A percentile compares a stretch with the other conserved stretches of the same genome.
Evolutionary conservation across 1,140 invertebrate species (phyloP).

Genomic region (fruit fly (Drosophila melanogaster)): DNA sequence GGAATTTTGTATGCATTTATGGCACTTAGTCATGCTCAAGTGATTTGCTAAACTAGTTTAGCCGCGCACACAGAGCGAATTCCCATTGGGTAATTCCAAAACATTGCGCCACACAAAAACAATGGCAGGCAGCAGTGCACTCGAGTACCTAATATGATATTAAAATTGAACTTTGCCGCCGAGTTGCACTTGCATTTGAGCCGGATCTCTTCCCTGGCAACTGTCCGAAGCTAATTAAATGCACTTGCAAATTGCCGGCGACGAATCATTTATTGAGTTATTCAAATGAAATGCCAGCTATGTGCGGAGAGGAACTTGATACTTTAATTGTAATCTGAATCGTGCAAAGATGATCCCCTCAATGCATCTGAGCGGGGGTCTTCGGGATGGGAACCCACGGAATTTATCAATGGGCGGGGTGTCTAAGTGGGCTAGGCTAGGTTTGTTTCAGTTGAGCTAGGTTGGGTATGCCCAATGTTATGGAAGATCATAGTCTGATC

Average conservation of each 20-base stretch:
- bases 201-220: constrained; percentile 63
- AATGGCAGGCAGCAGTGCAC: constrained; percentile 49
- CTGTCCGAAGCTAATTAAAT: constrained; percentile 58
- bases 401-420: constrained; percentile 37
- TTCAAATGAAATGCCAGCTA: constrained; percentile 75
- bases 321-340: constrained; percentile 63
- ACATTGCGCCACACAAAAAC: constrained; percentile 51
- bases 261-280: constrained; percentile 73
- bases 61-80: constrained; percentile 37
- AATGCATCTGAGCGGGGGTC: not conserved
- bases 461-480: constrained; percentile 18
- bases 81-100: constrained; percentile 72
- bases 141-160: constrained; percentile 68
- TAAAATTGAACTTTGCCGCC: constrained; percentile 59
- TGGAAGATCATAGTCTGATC: not conserved
- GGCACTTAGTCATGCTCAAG: constrained; percentile 80
- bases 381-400: constrained; percentile 10
- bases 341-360: constrained; percentile 42
- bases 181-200: constrained; percentile 40
- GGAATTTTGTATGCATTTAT: constrained; percentile 81
- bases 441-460: constrained; percentile 33
- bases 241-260: constrained; percentile 56
- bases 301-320: constrained; percentile 67
- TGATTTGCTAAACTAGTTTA: constrained; percentile 81
- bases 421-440: constrained; percentile 20